A percentile compares a stretch with the other conserved stretches of the same genome.
These are phyloP conservation scores for Thalpophila matura DNA, from an alignment of 2,888 invertebrate species.

Conservation along the genomic window DNA sequence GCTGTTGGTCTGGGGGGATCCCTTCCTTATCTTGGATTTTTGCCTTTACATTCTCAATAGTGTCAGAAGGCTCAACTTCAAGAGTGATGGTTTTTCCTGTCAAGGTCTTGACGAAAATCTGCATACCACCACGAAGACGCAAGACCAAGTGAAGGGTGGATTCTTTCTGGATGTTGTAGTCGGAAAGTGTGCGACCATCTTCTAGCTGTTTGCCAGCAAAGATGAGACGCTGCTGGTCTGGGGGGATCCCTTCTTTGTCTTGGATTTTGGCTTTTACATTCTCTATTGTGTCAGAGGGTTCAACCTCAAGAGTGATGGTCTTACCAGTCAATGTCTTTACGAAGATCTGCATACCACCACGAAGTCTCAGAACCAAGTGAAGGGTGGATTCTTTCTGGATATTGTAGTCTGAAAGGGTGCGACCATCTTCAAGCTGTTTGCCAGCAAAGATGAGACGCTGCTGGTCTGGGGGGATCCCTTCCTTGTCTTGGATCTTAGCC, in stretches of 20 bases:
- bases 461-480: slow-evolving; percentile 73
- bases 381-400: slow-evolving; percentile 73
- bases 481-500: slow-evolving; percentile 73
- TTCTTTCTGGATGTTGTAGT: slow-evolving; percentile 63
- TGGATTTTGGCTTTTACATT: slow-evolving; percentile 73
- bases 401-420: slow-evolving; percentile 71
- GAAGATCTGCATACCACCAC: slow-evolving; percentile 75
- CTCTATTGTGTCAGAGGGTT: slow-evolving; percentile 71
- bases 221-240: slow-evolving; percentile 71
- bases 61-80: slow-evolving; percentile 32
- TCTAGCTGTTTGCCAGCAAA: slow-evolving; percentile 72
- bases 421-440: slow-evolving; percentile 71
- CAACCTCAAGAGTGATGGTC: slow-evolving; percentile 71
- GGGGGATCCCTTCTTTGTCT: slow-evolving; percentile 72
- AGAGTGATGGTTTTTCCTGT: slow-evolving; percentile 41
- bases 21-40: slow-evolving; percentile 54
- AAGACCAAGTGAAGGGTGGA: slow-evolving; percentile 57
- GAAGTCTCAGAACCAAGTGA: slow-evolving; percentile 68
- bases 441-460: slow-evolving; percentile 72
- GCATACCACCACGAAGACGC: slow-evolving; percentile 72
- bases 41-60: slow-evolving; percentile 46
- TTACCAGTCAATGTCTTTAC: slow-evolving; percentile 73
- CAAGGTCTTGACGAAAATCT: slow-evolving; percentile 60
- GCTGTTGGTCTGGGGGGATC: slow-evolving; percentile 50
- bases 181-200: slow-evolving; percentile 69